Base-by-base conservation (phyloP, 2,888 invertebrate species). In the Heliconius ethilla region DNA sequence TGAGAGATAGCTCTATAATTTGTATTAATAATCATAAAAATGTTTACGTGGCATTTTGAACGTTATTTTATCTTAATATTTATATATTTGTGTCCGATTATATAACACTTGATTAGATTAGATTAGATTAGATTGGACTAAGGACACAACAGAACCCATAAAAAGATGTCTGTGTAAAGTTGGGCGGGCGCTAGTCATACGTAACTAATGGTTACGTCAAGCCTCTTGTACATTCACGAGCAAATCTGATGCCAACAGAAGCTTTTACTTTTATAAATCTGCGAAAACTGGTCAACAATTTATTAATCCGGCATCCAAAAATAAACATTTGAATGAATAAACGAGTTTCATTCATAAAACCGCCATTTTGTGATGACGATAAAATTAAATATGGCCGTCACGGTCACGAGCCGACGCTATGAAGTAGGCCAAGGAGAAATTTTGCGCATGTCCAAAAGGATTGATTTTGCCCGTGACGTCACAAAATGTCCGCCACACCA, bases 401-500 rank as follows among this genome's bases (percentile, higher is more conserved):
- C 88, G 89, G 88, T 83, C 88, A 85, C 83, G 86, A 85, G 85
- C 82, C 84, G 84, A 83, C 85, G 85, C 81, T 78, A 80, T 82
- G 82, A 90, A 86, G 88, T 92, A 89, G 92, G 92, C 90, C 92
- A 92, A 92, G 92, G 92, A 86, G 87, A 90, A 87, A 85, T 78
- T 86, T 83, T 86, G 89, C 91, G 93, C 94, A 89, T 90, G 94
- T 91, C 83, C 86, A 79, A 87, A 88, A 87, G 82, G 83, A 94
- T 94, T 89, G 94, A 94, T 93, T 91, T 92, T 87, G 85, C 83
- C 82, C 79, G 82, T 92, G 92, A 94, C 94, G 94, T 94, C 94
- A 94, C 92, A 92, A 92, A 83, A 93, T 94, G 94, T 89, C 91
- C 84, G 87, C 88, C 87, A 84, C 83, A 86, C 85, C 85, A 85